phyloP scores from a whole-genome alignment of 2,888 invertebrate species.

The Phengaris alcon region DNA sequence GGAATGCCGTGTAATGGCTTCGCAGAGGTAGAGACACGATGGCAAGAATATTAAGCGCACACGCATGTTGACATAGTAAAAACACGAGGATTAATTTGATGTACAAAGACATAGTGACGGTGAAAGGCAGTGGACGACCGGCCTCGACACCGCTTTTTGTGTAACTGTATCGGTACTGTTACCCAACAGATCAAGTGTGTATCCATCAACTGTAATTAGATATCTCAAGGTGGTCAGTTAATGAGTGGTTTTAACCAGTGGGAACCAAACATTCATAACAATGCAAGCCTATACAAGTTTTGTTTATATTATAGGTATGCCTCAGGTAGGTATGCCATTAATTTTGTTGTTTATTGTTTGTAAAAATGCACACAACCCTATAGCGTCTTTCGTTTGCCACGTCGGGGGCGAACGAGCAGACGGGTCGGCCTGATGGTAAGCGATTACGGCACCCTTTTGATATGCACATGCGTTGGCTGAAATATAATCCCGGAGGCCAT shows the following conservation, averaged over 20 bases:
- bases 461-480: too few species aligned
- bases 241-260: neutral
- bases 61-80: constrained; percentile 42
- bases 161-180: neutral
- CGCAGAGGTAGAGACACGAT: constrained; percentile 80
- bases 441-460: too few species aligned
- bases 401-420: too few species aligned
- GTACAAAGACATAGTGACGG: neutral
- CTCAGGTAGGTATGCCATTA: too few species aligned
- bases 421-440: too few species aligned
- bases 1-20: constrained; percentile 83
- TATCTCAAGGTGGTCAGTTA: neutral
- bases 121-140: neutral
- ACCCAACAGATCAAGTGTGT: neutral
- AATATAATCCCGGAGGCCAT: too few species aligned
- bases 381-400: too few species aligned
- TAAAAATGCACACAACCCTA: too few species aligned
- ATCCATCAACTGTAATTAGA: neutral
- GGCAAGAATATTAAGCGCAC: constrained; percentile 68
- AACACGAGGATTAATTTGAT: neutral
- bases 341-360: too few species aligned
- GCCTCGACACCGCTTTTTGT: constrained; percentile 1
- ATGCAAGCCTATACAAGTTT: neutral
- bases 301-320: too few species aligned
- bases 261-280: neutral